Evolutionary conservation across 1,140 invertebrate species (phyloP).

Genomic region (Drosophila suzukii): DNA sequence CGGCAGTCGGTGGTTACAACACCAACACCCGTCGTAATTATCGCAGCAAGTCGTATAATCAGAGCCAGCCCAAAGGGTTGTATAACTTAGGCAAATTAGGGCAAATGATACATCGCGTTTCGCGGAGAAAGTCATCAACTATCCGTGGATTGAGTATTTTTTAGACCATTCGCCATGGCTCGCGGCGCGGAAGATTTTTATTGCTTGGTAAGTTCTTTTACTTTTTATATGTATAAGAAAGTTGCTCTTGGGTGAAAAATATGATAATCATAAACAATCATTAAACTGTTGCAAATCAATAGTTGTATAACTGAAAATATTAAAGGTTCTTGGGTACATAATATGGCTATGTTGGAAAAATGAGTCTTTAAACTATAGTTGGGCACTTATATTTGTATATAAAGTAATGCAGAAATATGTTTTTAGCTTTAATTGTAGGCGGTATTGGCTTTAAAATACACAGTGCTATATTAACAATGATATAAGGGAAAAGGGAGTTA

Average conservation of each 20-base stretch:
- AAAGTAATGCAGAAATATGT: no score
- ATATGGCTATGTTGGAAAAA: no score
- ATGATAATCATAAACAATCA: background rate
- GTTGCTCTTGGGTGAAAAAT: background rate
- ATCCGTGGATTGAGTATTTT: slow-evolving; percentile 12
- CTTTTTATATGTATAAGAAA: background rate
- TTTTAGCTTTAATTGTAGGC: no score
- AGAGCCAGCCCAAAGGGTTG: slow-evolving; percentile 36
- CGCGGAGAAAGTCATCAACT: slow-evolving; percentile 38
- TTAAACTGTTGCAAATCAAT: background rate
- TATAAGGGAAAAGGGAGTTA: no score
- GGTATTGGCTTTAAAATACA: no score
- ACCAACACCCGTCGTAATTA: slow-evolving; percentile 40
- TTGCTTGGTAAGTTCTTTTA: background rate
- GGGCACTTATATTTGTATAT: no score
- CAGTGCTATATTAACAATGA: no score
- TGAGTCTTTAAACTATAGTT: no score
- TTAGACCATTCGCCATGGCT: slow-evolving; percentile 10
- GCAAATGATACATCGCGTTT: slow-evolving; percentile 7
- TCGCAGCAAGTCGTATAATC: slow-evolving; percentile 57
- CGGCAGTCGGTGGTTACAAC: slow-evolving; percentile 6
- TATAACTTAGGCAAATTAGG: slow-evolving; percentile 40
- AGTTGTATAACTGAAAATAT: no score
- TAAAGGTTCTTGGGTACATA: no score
- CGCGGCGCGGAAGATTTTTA: background rate